phyloP scores from a whole-genome alignment of 2,797 vertebrate species.

The Anguilla anguilla region DNA sequence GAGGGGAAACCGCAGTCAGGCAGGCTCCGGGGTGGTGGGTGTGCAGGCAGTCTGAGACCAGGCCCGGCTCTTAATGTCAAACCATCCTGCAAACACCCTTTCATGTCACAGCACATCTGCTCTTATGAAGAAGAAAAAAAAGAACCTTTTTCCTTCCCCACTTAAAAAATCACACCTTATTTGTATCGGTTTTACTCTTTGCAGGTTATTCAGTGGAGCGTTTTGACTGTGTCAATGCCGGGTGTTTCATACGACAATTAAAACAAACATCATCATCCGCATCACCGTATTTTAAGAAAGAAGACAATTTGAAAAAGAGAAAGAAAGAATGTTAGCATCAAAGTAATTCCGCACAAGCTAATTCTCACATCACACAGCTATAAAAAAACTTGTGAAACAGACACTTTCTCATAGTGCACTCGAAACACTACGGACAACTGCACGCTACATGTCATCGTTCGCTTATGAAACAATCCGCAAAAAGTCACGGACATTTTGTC shows the following conservation, averaged over 20 bases:
- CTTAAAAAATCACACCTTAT: no score
- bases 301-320: no score
- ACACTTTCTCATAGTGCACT: no score
- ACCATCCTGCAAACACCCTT: neutral
- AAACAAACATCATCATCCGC: neutral
- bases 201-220: neutral
- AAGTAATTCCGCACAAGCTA: no score
- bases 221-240: neutral
- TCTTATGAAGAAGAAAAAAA: neutral
- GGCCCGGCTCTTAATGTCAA: constrained; percentile 4
- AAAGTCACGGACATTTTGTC: no score
- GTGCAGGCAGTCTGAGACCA: neutral
- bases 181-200: neutral
- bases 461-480: no score
- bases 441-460: no score
- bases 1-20: neutral
- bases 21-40: neutral
- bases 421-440: no score
- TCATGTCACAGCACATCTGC: neutral
- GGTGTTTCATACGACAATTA: neutral
- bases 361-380: no score
- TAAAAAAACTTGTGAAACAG: no score
- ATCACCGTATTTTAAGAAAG: neutral
- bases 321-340: no score
- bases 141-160: neutral